Percentiles rank a stretch among this genome's conserved stretches.
Conservation (phyloP, 2,113 vertebrate genomes). For the Antechinus flavipes region DNA sequence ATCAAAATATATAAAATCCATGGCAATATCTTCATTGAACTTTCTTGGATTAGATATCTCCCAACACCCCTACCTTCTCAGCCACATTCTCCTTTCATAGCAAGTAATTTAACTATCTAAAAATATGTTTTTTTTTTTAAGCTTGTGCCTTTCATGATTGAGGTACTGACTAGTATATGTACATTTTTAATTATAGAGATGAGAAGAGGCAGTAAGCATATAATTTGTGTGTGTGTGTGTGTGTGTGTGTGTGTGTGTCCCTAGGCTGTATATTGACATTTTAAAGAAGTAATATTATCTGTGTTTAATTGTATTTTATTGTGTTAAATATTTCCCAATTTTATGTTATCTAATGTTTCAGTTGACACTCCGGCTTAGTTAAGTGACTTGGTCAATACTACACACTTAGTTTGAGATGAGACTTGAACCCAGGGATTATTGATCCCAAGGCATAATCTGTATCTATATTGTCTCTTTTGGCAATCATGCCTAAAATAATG, state of each 20-base stretch:
- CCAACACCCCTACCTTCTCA: conserved; percentile 7
- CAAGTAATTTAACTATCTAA: background rate
- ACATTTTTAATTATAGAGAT: background rate
- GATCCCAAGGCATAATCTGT: background rate
- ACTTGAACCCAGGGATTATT: background rate
- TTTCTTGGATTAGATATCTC: background rate
- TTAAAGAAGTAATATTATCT: background rate
- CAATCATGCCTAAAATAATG: background rate
- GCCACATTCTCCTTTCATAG: background rate
- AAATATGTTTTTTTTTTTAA: background rate
- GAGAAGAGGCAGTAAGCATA: background rate
- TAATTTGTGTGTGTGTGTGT: too few species aligned
- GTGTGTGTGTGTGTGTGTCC: too few species aligned
- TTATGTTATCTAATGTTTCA: background rate
- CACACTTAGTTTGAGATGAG: background rate
- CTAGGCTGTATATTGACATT: background rate
- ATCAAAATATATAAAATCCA: background rate
- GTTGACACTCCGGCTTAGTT: background rate
- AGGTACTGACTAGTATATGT: background rate
- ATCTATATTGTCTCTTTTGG: background rate
- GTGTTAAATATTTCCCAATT: background rate
- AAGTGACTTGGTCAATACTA: background rate
- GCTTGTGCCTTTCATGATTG: background rate
- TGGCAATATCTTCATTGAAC: background rate
- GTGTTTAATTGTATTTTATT: background rate